phyloP scores from a whole-genome alignment of 2,113 vertebrate genomes.

The Dromaius novaehollandiae region DNA sequence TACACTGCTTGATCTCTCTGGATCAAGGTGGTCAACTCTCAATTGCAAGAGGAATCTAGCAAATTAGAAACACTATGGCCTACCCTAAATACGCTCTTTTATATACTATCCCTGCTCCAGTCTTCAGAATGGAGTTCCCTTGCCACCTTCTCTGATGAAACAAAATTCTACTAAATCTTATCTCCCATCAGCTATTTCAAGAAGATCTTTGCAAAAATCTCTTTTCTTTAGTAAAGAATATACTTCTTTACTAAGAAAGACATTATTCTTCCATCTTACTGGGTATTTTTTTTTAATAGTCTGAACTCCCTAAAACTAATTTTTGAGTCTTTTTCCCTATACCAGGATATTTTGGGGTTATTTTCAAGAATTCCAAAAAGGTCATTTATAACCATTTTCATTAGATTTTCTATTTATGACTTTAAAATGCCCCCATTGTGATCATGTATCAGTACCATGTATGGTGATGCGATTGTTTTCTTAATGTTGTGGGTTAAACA shows the following conservation, averaged over 20 bases:
- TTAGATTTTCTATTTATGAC: not conserved
- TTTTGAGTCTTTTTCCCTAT: not conserved
- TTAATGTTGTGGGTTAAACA: not conserved
- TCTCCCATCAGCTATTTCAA: not conserved
- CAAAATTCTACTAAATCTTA: not conserved
- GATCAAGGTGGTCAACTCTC: not conserved
- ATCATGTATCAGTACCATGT: not conserved
- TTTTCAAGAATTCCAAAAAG: not conserved
- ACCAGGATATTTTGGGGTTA: not conserved
- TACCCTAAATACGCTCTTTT: not conserved
- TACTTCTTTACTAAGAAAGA: not conserved
- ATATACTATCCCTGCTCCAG: not conserved
- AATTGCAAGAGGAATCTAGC: not conserved
- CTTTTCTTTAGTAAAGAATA: not conserved
- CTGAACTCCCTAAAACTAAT: not conserved
- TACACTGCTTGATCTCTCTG: not conserved
- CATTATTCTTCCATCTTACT: not conserved
- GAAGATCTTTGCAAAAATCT: not conserved
- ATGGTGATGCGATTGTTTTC: not conserved
- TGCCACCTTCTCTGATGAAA: not conserved
- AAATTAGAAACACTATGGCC: not conserved
- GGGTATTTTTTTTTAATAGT: not conserved
- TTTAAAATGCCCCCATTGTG: not conserved
- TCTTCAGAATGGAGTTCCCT: not conserved
- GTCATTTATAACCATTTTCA: not conserved